phyloP scores from a whole-genome alignment of 2,797 vertebrate genomes.

The Zalophus californianus region DNA sequence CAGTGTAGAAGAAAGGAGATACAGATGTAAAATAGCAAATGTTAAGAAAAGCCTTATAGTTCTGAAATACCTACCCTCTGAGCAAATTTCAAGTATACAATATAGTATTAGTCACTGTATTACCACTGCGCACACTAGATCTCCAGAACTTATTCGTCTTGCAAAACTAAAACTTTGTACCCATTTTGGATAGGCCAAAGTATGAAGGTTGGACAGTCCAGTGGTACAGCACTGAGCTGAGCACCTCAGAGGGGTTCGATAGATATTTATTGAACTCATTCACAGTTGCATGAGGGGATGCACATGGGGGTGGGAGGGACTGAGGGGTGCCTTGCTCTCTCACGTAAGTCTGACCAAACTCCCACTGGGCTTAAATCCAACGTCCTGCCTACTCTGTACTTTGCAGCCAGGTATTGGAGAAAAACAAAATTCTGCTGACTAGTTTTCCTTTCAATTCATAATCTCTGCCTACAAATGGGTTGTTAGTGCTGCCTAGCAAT shows the following conservation, averaged over 20 bases:
- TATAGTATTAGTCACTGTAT: neutral
- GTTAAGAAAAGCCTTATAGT: neutral
- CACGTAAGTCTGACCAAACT: neutral
- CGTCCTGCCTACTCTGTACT: too few relatives aligned
- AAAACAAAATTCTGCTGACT: neutral
- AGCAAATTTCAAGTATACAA: neutral
- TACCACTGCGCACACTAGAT: neutral
- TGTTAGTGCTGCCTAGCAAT: neutral
- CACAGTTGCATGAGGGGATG: too few relatives aligned
- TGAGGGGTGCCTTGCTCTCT: neutral
- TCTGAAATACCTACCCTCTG: neutral
- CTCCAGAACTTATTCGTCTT: neutral
- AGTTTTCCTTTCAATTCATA: neutral
- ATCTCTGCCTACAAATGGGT: neutral
- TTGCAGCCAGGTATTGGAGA: neutral
- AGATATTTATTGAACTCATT: too few relatives aligned
- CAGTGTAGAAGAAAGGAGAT: neutral
- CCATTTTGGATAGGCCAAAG: neutral
- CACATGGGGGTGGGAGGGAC: rapidly evolving
- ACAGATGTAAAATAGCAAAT: neutral
- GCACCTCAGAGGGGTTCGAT: neutral
- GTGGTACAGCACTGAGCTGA: neutral
- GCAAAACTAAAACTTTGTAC: neutral
- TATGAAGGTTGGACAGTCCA: neutral
- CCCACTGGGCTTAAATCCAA: neutral